These are phyloP conservation scores for Drosophila nasuta DNA, from an alignment of 1,140 invertebrate species.

Conservation along the genomic window DNA sequence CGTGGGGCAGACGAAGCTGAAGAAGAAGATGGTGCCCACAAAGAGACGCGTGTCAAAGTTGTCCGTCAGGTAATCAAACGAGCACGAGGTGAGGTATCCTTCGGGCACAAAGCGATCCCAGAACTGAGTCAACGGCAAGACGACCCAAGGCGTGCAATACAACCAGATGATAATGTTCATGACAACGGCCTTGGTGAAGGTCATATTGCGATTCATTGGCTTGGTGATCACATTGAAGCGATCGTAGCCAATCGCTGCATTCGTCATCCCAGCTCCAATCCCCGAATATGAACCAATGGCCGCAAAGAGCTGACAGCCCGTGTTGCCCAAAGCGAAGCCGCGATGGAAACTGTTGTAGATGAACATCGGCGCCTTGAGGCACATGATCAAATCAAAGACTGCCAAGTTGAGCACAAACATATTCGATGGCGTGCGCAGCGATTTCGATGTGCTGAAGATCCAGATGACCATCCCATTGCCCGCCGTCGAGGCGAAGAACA, in stretches of 20 bases:
- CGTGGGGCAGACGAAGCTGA: slow-evolving; percentile 92
- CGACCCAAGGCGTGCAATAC: slow-evolving; percentile 92
- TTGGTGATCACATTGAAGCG: slow-evolving; percentile 91
- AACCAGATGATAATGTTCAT: slow-evolving; percentile 91
- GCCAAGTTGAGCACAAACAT: slow-evolving; percentile 95
- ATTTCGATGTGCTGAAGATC: slow-evolving; percentile 92
- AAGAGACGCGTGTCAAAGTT: slow-evolving; percentile 90
- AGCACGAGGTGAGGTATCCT: slow-evolving; percentile 92
- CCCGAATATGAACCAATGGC: slow-evolving; percentile 91
- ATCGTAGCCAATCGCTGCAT: slow-evolving; percentile 86
- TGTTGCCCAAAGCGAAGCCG: slow-evolving; percentile 90
- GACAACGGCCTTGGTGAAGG: slow-evolving; percentile 90
- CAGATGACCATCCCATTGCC: slow-evolving; percentile 96
- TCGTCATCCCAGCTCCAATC: slow-evolving; percentile 92
- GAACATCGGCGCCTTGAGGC: slow-evolving; percentile 94
- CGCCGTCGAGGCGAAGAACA: slow-evolving; percentile 90
- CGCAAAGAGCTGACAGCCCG: slow-evolving; percentile 92
- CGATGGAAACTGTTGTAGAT: slow-evolving; percentile 94
- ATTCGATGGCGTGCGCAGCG: slow-evolving; percentile 94
- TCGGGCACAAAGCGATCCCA: slow-evolving; percentile 94
- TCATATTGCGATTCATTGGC: slow-evolving; percentile 92
- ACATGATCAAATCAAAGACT: slow-evolving; percentile 94
- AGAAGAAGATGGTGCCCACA: slow-evolving; percentile 90
- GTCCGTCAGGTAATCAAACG: slow-evolving; percentile 92
- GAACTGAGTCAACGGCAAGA: slow-evolving; percentile 91